Conservation (phyloP, 2,888 invertebrate genomes). For the Andrena haemorrhoa region DNA sequence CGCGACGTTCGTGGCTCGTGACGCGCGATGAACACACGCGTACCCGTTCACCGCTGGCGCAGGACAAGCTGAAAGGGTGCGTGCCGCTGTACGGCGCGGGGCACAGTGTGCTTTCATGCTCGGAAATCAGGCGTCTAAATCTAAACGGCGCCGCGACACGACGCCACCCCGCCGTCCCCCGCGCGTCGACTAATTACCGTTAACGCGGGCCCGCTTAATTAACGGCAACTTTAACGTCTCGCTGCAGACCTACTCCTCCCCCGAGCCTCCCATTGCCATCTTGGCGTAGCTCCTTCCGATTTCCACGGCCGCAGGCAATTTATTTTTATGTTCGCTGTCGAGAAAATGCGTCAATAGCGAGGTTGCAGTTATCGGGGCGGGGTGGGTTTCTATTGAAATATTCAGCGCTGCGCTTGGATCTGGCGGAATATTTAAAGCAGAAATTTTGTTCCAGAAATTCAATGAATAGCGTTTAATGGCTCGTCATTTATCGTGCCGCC, state of each 20-base stretch:
- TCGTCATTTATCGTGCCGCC: too few species aligned
- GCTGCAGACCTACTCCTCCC: slow-evolving; percentile 17
- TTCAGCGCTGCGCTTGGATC: too few species aligned
- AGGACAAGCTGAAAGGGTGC: slow-evolving; percentile 68
- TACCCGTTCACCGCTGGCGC: slow-evolving; percentile 1
- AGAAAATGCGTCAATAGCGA: too few species aligned
- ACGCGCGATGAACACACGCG: slow-evolving; percentile 42
- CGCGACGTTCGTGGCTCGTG: slow-evolving; percentile 49
- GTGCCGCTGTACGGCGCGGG: slow-evolving; percentile 51
- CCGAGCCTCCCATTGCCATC: not conserved
- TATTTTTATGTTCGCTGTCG: too few species aligned
- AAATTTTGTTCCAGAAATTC: too few species aligned
- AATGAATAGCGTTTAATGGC: too few species aligned
- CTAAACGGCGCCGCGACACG: slow-evolving; percentile 80
- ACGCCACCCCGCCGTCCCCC: slow-evolving; percentile 68
- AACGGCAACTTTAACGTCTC: slow-evolving; percentile 76
- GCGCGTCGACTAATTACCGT: slow-evolving; percentile 79
- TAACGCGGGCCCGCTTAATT: slow-evolving; percentile 80
- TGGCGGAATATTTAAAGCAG: too few species aligned
- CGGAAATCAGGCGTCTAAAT: slow-evolving; percentile 81
- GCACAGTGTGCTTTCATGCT: slow-evolving; percentile 77
- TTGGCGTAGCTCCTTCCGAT: slow-evolving; percentile 38
- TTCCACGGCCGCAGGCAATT: not conserved
- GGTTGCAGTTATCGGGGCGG: too few species aligned
- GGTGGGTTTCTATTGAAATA: too few species aligned